Evolutionary conservation across 2,113 vertebrate species (phyloP).

Genomic region (Mesembrinibis cayennensis): DNA sequence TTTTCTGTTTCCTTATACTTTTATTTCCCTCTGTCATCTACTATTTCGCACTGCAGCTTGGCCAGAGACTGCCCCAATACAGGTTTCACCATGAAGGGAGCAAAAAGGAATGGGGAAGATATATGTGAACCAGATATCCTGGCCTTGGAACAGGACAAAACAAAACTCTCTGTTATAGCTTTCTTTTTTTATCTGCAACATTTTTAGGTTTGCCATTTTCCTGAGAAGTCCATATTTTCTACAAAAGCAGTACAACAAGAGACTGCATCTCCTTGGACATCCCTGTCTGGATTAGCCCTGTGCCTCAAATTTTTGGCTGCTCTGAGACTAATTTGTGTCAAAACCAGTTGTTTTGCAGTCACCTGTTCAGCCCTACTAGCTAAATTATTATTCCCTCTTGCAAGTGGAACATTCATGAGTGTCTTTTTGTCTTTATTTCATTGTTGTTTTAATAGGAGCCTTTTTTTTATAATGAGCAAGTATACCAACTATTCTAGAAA

Average conservation of each 20-base stretch:
- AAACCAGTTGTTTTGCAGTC: neutral
- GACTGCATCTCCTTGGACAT: neutral
- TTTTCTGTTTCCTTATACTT: neutral
- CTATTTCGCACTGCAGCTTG: neutral
- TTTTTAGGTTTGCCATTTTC: neutral
- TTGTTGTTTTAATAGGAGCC: neutral
- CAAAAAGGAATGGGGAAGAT: neutral
- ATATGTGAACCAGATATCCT: fast-evolving
- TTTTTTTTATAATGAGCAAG: neutral
- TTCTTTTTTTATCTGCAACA: neutral
- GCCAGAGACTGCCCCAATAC: neutral
- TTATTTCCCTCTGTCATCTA: neutral
- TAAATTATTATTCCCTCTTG: neutral
- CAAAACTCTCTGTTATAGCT: neutral
- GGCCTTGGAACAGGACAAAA: neutral
- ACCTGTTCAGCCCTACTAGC: neutral
- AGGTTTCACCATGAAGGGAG: neutral
- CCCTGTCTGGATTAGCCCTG: neutral
- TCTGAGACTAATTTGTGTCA: neutral
- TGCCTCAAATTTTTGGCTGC: neutral
- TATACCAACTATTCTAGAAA: neutral
- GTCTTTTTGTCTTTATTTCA: neutral
- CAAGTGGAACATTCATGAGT: neutral
- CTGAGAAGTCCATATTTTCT: neutral
- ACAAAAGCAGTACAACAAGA: neutral